A percentile compares a stretch with the other conserved stretches of the same genome.
Evolutionary conservation across 2,113 vertebrate genomes (phyloP).

Genomic region (Chauna torquata): DNA sequence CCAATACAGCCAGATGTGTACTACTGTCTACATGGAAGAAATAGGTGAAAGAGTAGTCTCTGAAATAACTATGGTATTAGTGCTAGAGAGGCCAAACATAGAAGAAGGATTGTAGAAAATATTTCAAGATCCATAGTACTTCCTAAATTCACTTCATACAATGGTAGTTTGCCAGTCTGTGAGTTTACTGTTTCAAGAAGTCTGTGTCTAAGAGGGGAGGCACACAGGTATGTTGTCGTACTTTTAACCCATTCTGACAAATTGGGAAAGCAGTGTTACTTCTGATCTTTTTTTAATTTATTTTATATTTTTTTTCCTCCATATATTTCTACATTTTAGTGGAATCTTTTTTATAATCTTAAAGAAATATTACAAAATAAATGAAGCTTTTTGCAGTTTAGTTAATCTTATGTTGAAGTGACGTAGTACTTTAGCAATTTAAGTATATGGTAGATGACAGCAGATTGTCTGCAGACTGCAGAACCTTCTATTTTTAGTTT

Average conservation of each 20-base stretch:
- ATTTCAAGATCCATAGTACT: neutral
- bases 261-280: rapidly evolving
- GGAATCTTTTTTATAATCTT: neutral
- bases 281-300: neutral
- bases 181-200: neutral
- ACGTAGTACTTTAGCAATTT: neutral
- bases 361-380: neutral
- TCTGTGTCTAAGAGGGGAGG: neutral
- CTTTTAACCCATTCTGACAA: neutral
- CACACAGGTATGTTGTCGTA: neutral
- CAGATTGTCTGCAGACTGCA: neutral
- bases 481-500: neutral
- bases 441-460: neutral
- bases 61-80: neutral
- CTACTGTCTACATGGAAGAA: neutral
- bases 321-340: neutral
- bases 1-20: neutral
- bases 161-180: neutral
- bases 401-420: neutral
- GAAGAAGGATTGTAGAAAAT: neutral
- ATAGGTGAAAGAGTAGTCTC: neutral
- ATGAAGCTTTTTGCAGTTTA: neutral
- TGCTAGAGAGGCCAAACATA: neutral
- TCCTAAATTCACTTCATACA: neutral
- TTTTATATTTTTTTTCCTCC: neutral